Percentiles rank a stretch among this genome's conserved stretches.
Conservation (phyloP, 1,140 invertebrate species). For the Ptiloglossa arizonensis region DNA sequence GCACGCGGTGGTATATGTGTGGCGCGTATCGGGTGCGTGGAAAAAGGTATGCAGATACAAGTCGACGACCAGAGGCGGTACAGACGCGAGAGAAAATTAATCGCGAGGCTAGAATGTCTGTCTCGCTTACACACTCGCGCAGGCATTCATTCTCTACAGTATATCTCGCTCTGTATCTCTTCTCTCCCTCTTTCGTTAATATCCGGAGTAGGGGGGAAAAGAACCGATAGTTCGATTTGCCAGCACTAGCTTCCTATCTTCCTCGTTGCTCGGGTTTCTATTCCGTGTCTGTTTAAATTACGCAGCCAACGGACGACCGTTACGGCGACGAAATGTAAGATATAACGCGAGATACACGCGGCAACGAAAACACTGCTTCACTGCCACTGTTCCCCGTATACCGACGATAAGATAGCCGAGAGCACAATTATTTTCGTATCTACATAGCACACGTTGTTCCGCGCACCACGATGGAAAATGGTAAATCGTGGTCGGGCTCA, state of each 20-base stretch:
- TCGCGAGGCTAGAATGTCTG: background rate
- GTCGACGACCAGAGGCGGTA: conserved; percentile 67
- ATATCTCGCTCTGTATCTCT: conserved; percentile 34
- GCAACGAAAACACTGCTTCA: conserved; percentile 37
- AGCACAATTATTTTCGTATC: conserved; percentile 26
- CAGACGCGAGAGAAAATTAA: conserved; percentile 50
- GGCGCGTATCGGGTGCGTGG: conserved; percentile 44
- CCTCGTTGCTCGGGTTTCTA: conserved; percentile 17
- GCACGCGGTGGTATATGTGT: conserved; percentile 12
- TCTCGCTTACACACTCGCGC: conserved; percentile 36
- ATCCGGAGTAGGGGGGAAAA: conserved; percentile 35
- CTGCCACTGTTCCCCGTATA: conserved; percentile 17
- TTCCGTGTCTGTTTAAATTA: conserved; percentile 27
- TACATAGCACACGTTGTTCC: conserved; percentile 33
- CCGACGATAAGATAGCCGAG: conserved; percentile 2
- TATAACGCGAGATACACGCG: background rate
- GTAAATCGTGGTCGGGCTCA: background rate
- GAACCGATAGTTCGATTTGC: conserved; percentile 61
- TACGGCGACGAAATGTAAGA: background rate
- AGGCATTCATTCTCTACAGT: conserved; percentile 26
- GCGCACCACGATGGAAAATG: conserved; percentile 5
- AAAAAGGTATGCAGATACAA: conserved; percentile 60
- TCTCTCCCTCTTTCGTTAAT: conserved; percentile 51
- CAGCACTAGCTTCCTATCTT: conserved; percentile 43
- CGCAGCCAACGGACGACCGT: background rate